These are phyloP conservation scores for Synaphobranchus kaupii DNA, from an alignment of 2,797 vertebrate genomes.

Conservation along the genomic window DNA sequence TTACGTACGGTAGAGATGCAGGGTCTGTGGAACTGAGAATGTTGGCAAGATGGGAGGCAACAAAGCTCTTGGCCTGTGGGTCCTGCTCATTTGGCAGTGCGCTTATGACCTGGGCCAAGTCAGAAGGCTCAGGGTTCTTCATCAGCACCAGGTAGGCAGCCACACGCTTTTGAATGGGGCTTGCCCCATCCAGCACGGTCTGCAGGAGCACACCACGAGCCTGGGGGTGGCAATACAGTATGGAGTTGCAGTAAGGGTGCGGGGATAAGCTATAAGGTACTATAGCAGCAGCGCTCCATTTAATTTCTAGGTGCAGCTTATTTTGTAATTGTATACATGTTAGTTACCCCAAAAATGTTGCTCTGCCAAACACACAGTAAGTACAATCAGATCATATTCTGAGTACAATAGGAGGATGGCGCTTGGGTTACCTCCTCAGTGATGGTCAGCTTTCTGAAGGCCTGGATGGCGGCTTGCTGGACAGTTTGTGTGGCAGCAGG, in stretches of 20 bases:
- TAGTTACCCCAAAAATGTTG: no score
- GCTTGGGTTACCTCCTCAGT: slow-evolving; percentile 79
- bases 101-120: slow-evolving; percentile 75
- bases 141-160: slow-evolving; percentile 90
- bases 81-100: slow-evolving; percentile 76
- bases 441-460: slow-evolving; percentile 84
- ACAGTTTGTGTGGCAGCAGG: slow-evolving; percentile 75
- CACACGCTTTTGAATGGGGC: slow-evolving; percentile 84
- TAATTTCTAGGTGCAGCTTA: background rate
- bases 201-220: slow-evolving; percentile 76
- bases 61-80: slow-evolving; percentile 83
- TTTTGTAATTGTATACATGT: background rate
- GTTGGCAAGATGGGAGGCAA: slow-evolving; percentile 86
- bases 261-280: background rate
- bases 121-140: slow-evolving; percentile 73
- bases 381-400: background rate
- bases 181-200: slow-evolving; percentile 71
- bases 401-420: background rate
- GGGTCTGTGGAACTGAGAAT: slow-evolving; percentile 80
- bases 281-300: background rate
- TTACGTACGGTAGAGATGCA: slow-evolving; percentile 80
- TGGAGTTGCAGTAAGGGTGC: background rate
- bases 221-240: slow-evolving; percentile 55
- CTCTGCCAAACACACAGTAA: background rate
- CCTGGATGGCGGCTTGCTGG: slow-evolving; percentile 91